A percentile compares a stretch with the other conserved stretches of the same genome.
These are phyloP conservation scores for Eudemis profundana DNA, from an alignment of 2,888 invertebrate species.

Conservation along the genomic window DNA sequence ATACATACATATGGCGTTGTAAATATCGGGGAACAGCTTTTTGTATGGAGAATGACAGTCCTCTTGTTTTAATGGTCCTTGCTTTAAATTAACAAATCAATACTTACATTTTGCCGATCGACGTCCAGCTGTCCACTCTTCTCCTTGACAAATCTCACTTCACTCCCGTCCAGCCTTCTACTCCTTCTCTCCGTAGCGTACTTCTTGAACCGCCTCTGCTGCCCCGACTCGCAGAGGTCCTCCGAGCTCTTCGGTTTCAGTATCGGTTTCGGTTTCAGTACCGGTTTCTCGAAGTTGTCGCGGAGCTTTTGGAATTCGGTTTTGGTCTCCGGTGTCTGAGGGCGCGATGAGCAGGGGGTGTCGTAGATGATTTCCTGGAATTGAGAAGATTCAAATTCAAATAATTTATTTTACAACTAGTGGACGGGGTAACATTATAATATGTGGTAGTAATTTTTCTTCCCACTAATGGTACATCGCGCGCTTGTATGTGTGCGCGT, in stretches of 20 bases:
- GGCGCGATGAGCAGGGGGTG: conserved; percentile 60
- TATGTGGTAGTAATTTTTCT: no score
- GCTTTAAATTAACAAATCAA: conserved; percentile 25
- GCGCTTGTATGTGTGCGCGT: no score
- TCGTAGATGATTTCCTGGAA: conserved; percentile 78
- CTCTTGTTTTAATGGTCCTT: no score
- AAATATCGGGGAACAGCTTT: no score
- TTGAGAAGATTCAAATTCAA: conserved; percentile 43
- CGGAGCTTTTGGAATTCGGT: conserved; percentile 68
- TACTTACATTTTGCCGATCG: conserved; percentile 79
- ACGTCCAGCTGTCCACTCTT: conserved; percentile 68
- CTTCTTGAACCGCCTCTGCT: conserved; percentile 53
- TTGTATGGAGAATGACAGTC: no score
- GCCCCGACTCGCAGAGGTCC: conserved; percentile 52
- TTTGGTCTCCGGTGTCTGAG: conserved; percentile 59
- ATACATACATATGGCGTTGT: no score
- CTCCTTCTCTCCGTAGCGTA: conserved; percentile 61
- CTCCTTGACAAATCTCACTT: conserved; percentile 59
- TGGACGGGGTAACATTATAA: no score
- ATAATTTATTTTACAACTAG: no score
- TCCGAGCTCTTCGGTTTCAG: conserved; percentile 56
- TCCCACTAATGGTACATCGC: no score
- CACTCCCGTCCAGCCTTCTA: conserved; percentile 47
- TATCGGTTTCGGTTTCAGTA: conserved; percentile 59
- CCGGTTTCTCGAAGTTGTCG: conserved; percentile 67